Conservation (phyloP, 2,113 vertebrate genomes). For the Eulacestoma nigropectus region DNA sequence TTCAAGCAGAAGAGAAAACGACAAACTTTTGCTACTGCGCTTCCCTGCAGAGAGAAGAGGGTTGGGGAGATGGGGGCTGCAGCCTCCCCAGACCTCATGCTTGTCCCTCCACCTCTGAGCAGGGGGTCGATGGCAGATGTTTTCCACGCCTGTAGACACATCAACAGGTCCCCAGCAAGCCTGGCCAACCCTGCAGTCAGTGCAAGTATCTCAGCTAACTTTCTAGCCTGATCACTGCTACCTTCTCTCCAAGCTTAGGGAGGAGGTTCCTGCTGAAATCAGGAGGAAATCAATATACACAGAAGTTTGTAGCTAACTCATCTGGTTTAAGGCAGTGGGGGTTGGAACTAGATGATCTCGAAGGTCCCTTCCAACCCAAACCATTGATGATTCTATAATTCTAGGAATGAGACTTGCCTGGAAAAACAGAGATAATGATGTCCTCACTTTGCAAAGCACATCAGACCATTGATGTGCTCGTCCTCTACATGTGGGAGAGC, state of each 20-base stretch:
- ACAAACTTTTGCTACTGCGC: not conserved
- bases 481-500: not conserved
- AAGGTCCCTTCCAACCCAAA: not conserved
- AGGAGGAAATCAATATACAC: not conserved
- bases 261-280: not conserved
- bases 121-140: not conserved
- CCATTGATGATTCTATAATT: not conserved
- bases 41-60: not conserved
- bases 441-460: not conserved
- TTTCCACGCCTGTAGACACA: not conserved
- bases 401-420: not conserved
- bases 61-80: not conserved
- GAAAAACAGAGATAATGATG: not conserved
- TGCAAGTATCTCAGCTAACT: not conserved
- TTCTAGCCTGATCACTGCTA: not conserved
- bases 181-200: not conserved
- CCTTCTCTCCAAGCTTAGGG: not conserved
- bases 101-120: not conserved
- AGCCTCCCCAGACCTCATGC: not conserved
- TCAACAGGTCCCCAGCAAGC: not conserved
- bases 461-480: not conserved
- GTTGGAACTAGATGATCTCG: not conserved
- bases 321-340: not conserved
- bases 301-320: not conserved
- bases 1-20: slow-evolving; percentile 15